Conservation (phyloP, 2,113 vertebrate species). For the Callorhinus ursinus region DNA sequence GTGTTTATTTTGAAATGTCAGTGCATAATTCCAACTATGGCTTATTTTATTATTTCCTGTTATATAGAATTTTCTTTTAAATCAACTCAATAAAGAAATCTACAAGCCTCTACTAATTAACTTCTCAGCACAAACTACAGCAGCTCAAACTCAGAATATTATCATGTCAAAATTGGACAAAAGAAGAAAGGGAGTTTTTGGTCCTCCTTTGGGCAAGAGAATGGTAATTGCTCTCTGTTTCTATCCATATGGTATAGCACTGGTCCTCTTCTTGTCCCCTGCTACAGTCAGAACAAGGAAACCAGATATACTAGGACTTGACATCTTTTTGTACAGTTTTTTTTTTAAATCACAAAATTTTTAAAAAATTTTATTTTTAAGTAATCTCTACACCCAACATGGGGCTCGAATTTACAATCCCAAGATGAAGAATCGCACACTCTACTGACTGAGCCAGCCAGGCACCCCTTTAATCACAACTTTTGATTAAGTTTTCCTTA, state of each 20-base stretch:
- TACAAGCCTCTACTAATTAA: slow-evolving; percentile 94
- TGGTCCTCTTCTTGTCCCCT: fast-evolving
- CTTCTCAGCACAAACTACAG: slow-evolving; percentile 96
- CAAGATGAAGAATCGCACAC: neutral
- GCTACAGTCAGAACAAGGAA: slow-evolving; percentile 8
- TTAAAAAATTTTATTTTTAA: neutral
- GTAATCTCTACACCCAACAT: neutral
- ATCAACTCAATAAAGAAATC: slow-evolving; percentile 90
- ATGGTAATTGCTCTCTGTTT: slow-evolving; percentile 85
- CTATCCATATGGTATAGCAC: fast-evolving
- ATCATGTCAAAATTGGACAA: slow-evolving; percentile 96
- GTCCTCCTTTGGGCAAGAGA: slow-evolving; percentile 92
- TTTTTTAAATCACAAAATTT: neutral
- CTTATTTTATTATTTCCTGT: slow-evolving; percentile 48
- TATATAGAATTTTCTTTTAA: slow-evolving; percentile 93
- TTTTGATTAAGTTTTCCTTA: neutral
- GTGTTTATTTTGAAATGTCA: slow-evolving; percentile 55
- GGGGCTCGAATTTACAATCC: neutral
- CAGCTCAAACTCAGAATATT: slow-evolving; percentile 94
- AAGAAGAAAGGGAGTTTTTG: slow-evolving; percentile 92
- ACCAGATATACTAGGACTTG: neutral
- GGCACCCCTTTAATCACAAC: neutral
- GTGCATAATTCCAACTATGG: neutral
- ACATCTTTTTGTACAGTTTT: neutral
- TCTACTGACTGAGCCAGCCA: neutral